These are phyloP conservation scores for Chaitophorus viminalis DNA, from an alignment of 2,888 invertebrate genomes.

Conservation along the genomic window DNA sequence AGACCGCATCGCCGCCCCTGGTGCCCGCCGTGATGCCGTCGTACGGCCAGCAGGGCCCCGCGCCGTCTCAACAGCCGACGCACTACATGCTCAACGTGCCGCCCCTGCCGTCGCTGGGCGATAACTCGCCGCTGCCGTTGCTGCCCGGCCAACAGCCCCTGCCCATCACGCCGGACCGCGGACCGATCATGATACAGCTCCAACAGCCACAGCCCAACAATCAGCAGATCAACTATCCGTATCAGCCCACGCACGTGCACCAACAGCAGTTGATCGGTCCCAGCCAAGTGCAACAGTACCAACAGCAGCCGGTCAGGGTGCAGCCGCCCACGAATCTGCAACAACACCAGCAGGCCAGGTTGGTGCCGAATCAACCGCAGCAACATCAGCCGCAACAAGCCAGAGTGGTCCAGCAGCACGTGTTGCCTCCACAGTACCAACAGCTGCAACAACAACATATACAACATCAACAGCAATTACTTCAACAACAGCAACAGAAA, in stretches of 20 bases:
- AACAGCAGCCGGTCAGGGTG: conserved; percentile 41
- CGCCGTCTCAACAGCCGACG: neutral
- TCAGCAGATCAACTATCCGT: conserved; percentile 1
- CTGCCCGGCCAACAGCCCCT: conserved; percentile 51
- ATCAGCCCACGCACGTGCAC: conserved; percentile 41
- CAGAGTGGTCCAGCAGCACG: neutral
- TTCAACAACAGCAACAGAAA: neutral
- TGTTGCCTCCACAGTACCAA: neutral
- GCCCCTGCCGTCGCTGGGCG: conserved; percentile 45
- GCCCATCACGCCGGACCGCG: conserved; percentile 46
- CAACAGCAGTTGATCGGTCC: conserved; percentile 3
- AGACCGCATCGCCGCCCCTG: neutral
- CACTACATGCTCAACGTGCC: conserved; percentile 55
- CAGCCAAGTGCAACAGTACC: conserved; percentile 24
- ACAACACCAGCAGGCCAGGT: conserved; percentile 17
- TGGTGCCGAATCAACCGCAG: neutral
- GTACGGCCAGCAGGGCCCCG: neutral
- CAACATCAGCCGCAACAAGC: conserved; percentile 33
- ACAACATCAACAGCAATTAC: neutral
- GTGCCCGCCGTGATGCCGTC: conserved; percentile 15
- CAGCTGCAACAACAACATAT: conserved; percentile 4
- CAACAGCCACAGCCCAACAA: conserved; percentile 38
- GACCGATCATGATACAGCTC: conserved; percentile 52
- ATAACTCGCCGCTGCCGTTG: conserved; percentile 52
- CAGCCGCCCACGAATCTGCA: conserved; percentile 1